Base-by-base conservation (phyloP, 2,797 vertebrate species). In the Centroberyx gerrardi region DNA sequence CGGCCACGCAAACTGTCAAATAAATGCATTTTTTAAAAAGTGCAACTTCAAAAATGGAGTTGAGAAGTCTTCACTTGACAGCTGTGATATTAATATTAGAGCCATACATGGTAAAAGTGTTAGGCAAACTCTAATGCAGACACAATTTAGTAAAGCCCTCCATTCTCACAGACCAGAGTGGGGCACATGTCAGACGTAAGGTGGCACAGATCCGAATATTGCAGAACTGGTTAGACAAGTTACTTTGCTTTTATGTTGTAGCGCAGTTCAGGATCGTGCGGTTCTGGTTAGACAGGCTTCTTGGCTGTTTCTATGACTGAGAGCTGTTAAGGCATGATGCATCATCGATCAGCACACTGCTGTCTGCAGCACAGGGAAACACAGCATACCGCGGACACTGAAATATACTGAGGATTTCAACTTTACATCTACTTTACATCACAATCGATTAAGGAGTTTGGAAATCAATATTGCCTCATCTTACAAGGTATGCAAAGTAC, bases 151-250 rank as follows among this genome's bases (percentile, higher is more conserved):
- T 27, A 54, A 54, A 54, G 22, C 14, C 4, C 9, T 46, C 44
- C 44, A 46, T 14, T 46, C 12, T 10, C 4, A 46, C 44, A 38
- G 8, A 46, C 10, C 13, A 14, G 8, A 6, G 42, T 44, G 9
- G 9, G 13, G 42, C 8, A 44, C 8, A 22, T 9, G 27, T 55
- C 53, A 55, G 53, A 14, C 14, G 15, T 29, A 14, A 55, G 8
- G 28, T 31, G 53, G 12, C 53, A 55, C 28, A 15, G 28, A 14
- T 31, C 54, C 17, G 29, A 2, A 48, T 29, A 4, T 59, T 67
- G 49, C 54, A 59, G 14, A 17, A 29, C 29, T 28, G 36, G 51
- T 29, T 59, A 69, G 72, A 70, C 17, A 66, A 54, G 10, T 60
- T 62, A 58, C 28, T 80, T 53, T 67, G n/a, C 28, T 61, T 68